Conservation (phyloP, 2,888 invertebrate species). For the Capitulum mitella region DNA sequence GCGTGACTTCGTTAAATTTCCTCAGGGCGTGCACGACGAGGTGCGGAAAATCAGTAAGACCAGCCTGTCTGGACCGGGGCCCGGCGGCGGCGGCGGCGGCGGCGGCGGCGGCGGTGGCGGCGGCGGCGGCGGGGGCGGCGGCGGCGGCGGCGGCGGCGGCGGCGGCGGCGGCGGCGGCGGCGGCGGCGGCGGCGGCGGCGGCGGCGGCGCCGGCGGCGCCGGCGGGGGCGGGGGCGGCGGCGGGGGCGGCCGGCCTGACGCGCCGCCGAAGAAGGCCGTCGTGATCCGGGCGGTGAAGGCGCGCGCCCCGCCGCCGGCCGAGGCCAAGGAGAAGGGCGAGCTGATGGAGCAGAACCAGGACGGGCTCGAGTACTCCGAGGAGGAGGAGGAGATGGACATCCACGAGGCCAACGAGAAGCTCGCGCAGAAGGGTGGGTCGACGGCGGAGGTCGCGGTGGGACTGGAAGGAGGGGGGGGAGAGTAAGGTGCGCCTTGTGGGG, state of each 20-base stretch:
- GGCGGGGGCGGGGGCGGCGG: not conserved
- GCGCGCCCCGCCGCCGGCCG: conserved; percentile 57
- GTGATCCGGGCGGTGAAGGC: conserved; percentile 56
- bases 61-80: not conserved
- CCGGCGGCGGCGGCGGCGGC: conserved; percentile 34
- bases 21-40: conserved; percentile 59
- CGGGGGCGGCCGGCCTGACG: not conserved
- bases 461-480: no score
- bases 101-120: no score
- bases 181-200: not conserved
- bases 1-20: not conserved
- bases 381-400: conserved; percentile 90
- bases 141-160: not conserved
- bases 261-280: conserved; percentile 42
- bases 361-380: conserved; percentile 91
- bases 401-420: conserved; percentile 76
- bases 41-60: conserved; percentile 65
- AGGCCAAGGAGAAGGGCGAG: conserved; percentile 85
- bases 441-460: no score
- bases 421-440: conserved; percentile 59
- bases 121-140: no score
- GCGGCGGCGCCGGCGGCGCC: not conserved
- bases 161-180: not conserved
- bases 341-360: conserved; percentile 99
- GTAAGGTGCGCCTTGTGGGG: no score